Evolutionary conservation across 2,113 vertebrate genomes (phyloP).

Genomic region (Gymnobelideus leadbeateri): DNA sequence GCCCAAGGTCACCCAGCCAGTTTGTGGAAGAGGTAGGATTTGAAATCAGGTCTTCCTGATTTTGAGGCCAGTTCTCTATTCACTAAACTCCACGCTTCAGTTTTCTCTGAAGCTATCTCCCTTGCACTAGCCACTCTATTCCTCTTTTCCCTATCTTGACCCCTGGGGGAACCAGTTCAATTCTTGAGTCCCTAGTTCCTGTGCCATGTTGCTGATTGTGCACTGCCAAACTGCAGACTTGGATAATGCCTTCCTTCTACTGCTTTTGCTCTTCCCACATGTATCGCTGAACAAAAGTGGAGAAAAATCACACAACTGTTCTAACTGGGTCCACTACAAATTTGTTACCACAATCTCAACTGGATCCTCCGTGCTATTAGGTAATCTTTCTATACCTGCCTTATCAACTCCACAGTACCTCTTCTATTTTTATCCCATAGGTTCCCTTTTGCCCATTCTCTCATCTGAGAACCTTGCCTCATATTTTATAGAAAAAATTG

Average conservation of each 20-base stretch:
- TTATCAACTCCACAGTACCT: neutral
- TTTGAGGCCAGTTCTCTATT: no score
- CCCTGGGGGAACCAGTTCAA: no score
- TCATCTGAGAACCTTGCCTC: neutral
- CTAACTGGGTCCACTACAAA: neutral
- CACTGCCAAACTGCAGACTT: neutral
- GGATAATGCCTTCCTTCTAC: neutral
- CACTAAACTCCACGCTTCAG: no score
- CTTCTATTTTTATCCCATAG: neutral
- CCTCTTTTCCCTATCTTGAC: no score
- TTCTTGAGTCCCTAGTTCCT: neutral
- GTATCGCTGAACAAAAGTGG: no score
- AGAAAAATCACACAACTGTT: neutral
- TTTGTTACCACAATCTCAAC: neutral
- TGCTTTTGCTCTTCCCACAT: neutral
- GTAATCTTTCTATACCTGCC: neutral
- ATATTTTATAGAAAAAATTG: no score
- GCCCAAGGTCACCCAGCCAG: no score
- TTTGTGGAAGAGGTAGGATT: no score
- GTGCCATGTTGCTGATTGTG: neutral
- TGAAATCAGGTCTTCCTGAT: no score
- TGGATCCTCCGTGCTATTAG: neutral
- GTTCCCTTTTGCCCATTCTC: neutral
- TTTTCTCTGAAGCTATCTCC: no score
- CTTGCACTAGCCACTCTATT: no score